Evolutionary conservation across 2,113 vertebrate genomes (phyloP).

Genomic region (Bufo gargarizans): DNA sequence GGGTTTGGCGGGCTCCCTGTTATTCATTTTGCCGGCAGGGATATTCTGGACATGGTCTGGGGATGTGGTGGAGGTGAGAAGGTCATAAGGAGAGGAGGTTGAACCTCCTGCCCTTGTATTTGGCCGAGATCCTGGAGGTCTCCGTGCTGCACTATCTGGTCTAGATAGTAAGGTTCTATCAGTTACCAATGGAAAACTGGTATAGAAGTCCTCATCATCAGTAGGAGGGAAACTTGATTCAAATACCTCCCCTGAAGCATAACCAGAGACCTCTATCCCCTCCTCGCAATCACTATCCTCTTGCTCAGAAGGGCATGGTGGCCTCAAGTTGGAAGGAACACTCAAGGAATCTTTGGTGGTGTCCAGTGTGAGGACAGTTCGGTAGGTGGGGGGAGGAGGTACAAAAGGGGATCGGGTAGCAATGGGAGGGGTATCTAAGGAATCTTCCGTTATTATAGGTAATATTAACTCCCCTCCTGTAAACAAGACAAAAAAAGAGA

Average conservation of each 20-base stretch:
- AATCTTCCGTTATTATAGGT: constrained; percentile 95
- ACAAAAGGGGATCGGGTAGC: constrained; percentile 89
- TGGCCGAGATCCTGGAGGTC: constrained; percentile 76
- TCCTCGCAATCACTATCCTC: constrained; percentile 90
- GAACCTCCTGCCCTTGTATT: constrained; percentile 70
- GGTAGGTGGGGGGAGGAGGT: constrained; percentile 87
- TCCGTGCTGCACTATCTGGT: constrained; percentile 71
- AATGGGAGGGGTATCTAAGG: constrained; percentile 90
- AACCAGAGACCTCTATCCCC: constrained; percentile 88
- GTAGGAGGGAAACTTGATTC: constrained; percentile 84
- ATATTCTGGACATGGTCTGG: constrained; percentile 79
- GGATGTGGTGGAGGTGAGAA: constrained; percentile 76
- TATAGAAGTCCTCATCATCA: constrained; percentile 94
- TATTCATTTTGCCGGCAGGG: constrained; percentile 92
- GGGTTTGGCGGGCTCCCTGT: constrained; percentile 74
- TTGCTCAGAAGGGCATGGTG: constrained; percentile 87
- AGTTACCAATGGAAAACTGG: constrained; percentile 89
- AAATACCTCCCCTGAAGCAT: constrained; percentile 88
- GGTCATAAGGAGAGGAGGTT: constrained; percentile 73
- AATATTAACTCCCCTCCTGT: constrained; percentile 96
- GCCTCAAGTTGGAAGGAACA: constrained; percentile 70
- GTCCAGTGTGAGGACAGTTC: constrained; percentile 84
- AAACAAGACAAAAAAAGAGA: constrained; percentile 70
- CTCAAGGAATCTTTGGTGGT: constrained; percentile 89
- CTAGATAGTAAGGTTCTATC: constrained; percentile 87